Base-by-base conservation (phyloP, 1,140 invertebrate genomes). In the Drosophila triauraria region DNA sequence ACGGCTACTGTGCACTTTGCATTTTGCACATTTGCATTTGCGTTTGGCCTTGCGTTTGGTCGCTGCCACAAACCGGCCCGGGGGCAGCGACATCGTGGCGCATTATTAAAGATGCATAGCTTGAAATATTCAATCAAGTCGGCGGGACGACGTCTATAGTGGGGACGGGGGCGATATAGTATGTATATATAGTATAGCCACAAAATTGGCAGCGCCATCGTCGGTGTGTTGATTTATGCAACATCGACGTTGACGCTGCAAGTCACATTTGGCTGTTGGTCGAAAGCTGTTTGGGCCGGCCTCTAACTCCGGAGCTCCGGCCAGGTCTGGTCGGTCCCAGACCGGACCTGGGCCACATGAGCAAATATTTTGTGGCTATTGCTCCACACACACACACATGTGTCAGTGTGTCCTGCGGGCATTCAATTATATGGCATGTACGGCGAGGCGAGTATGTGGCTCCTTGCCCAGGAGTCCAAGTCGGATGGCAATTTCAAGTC, bases 71-170 rank as follows among this genome's bases (percentile, higher is more conserved):
- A 88, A 88, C 64, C 80, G 61, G 80, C 75, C 61, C 62, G 64
- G 69, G 69, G 85, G 82, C 79, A 27, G 63, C 58, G 48, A 70
- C 61, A 68, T 67, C 60, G 82, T 80, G 81, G 85, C 65, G 78
- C 84, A 72, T 84, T 90, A 88, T 88, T 88, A 88, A 88, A 88
- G 84, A 90, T 88, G 84, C 85, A 88, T 84, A 75, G 84, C 69
- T 90, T 90, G 78, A 90, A 88, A 88, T 88, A 88, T 88, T 88
- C 84, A 88, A 88, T 88, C 84, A 88, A 84, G 69, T 78, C 60
- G 65, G 74, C 27, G 78, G 67, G 40, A 44, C 35, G 17, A 32
- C 7, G 64, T 27, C 7, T 10, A 2, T 32, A 4, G 20, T 17
- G 20, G 43, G 8, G 30, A 44, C 56, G 57, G 57, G 43, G 68